These are phyloP conservation scores for Agapornis roseicollis DNA, from an alignment of 2,113 vertebrate species.

Conservation along the genomic window DNA sequence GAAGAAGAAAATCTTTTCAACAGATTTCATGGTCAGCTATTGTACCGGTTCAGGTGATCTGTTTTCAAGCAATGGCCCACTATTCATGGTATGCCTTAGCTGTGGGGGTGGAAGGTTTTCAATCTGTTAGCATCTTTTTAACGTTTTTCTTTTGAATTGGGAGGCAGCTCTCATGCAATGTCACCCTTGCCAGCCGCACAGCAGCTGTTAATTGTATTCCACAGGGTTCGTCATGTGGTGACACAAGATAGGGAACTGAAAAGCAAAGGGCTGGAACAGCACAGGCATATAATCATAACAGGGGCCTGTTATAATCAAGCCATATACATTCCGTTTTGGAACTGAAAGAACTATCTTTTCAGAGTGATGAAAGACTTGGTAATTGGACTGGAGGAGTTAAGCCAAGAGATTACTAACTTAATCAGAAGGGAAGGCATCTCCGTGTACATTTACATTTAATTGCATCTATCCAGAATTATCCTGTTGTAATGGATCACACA, in stretches of 20 bases:
- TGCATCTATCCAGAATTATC: not conserved
- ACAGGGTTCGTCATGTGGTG: not conserved
- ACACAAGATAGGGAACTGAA: constrained; percentile 5
- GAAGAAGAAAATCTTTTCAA: not conserved
- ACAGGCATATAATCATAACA: not conserved
- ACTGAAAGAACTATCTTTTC: constrained; percentile 7
- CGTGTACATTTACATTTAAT: not conserved
- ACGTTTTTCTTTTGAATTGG: not conserved
- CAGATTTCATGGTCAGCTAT: not conserved
- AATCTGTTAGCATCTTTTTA: not conserved
- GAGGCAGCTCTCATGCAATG: not conserved
- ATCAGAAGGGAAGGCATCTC: not conserved
- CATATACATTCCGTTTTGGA: not conserved
- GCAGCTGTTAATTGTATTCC: constrained; percentile 28
- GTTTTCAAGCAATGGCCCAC: not conserved
- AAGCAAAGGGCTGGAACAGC: constrained; percentile 19
- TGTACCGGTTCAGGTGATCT: not conserved
- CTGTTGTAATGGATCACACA: not conserved
- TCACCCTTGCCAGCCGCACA: constrained; percentile 7
- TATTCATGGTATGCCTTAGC: not conserved
- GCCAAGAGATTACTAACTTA: not conserved
- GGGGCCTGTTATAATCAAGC: not conserved
- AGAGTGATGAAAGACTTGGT: not conserved
- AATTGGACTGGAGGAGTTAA: not conserved
- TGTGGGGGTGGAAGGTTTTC: not conserved